These are phyloP conservation scores for Ctenodactylus gundi DNA, from an alignment of 2,113 vertebrate species.

Conservation along the genomic window DNA sequence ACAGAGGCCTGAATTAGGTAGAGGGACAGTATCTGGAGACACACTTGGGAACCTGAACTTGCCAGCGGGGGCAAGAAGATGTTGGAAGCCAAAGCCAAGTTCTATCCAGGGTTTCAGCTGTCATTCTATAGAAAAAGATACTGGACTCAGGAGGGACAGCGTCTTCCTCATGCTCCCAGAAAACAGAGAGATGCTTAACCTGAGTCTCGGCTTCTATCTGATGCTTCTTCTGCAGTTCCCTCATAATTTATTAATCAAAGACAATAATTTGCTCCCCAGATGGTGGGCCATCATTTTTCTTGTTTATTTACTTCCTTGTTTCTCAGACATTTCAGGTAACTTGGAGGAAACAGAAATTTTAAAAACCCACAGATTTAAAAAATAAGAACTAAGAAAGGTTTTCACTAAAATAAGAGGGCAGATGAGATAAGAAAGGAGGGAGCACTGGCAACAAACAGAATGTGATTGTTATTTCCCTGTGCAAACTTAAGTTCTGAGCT, in stretches of 20 bases:
- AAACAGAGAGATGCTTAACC: not conserved
- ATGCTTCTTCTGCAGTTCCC: not conserved
- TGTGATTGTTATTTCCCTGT: not conserved
- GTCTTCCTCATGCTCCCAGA: not conserved
- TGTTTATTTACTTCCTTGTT: not conserved
- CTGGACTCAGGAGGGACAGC: not conserved
- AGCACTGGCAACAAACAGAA: not conserved
- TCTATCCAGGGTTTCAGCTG: not conserved
- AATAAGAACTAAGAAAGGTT: not conserved
- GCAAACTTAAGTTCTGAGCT: slow-evolving; percentile 2
- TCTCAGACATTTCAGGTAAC: not conserved
- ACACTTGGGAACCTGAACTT: not conserved
- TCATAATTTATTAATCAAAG: not conserved
- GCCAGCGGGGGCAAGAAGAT: not conserved
- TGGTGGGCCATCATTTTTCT: slow-evolving; percentile 17
- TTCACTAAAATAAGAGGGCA: not conserved
- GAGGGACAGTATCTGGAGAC: not conserved
- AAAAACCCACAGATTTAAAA: not conserved
- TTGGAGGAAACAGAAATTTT: not conserved
- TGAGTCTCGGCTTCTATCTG: not conserved
- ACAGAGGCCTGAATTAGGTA: not conserved
- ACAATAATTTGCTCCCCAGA: not conserved
- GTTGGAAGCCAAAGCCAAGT: not conserved
- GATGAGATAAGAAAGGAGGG: not conserved
- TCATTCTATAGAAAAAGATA: not conserved